These are phyloP conservation scores for Alligator mississippiensis DNA, from an alignment of 2,113 vertebrate species.

Conservation along the genomic window DNA sequence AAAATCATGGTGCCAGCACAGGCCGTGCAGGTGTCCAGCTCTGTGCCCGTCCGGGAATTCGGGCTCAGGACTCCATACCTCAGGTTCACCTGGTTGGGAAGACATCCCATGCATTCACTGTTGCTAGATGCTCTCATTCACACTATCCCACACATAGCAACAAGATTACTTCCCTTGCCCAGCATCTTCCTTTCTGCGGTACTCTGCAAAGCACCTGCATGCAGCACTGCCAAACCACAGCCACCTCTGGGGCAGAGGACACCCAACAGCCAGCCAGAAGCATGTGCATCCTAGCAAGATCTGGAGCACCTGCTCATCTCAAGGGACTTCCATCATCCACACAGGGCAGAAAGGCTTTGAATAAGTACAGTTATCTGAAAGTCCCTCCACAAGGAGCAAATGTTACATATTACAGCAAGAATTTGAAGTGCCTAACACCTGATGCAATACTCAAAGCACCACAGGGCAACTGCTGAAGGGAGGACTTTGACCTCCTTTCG, in stretches of 20 bases:
- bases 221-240: not conserved
- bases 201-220: not conserved
- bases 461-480: not conserved
- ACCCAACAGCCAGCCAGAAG: not conserved
- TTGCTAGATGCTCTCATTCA: not conserved
- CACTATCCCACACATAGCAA: not conserved
- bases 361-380: not conserved
- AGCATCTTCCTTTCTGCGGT: not conserved
- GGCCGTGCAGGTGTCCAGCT: conserved; percentile 27
- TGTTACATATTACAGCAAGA: not conserved
- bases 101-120: not conserved
- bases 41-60: conserved; percentile 13
- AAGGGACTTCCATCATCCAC: not conserved
- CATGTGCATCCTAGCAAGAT: not conserved
- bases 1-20: conserved; percentile 38
- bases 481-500: not conserved
- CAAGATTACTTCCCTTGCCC: not conserved
- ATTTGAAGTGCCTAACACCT: not conserved
- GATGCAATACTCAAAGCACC: not conserved
- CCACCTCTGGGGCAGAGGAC: not conserved
- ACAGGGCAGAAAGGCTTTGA: not conserved
- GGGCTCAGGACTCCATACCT: conserved; percentile 12
- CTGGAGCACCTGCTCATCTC: not conserved
- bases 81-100: conserved; percentile 10
- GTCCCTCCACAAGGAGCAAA: not conserved